phyloP scores from a whole-genome alignment of 2,888 invertebrate species.

The Pristionchus arcanus region DNA sequence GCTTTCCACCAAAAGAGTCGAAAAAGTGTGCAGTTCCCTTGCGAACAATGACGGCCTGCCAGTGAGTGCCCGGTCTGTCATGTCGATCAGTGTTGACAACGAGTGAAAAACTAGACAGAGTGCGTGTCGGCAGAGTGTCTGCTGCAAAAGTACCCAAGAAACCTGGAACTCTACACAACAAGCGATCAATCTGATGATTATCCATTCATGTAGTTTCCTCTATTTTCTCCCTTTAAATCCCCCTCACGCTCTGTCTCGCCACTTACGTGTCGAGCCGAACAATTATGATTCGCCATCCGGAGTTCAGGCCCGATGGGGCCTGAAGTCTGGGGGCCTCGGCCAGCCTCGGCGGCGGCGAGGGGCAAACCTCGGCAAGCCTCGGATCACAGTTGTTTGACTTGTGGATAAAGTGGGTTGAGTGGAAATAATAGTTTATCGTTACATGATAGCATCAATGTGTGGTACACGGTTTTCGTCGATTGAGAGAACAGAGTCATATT shows the following conservation, averaged over 20 bases:
- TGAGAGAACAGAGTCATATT: background rate
- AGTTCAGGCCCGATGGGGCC: too few relatives aligned
- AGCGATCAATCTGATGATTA: too few relatives aligned
- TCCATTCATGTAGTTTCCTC: too few relatives aligned
- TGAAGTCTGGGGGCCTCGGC: too few relatives aligned
- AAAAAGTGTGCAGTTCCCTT: background rate
- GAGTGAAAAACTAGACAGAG: background rate
- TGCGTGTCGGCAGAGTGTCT: background rate
- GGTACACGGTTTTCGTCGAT: conserved; percentile 25
- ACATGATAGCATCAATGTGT: conserved; percentile 6
- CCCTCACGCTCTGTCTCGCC: too few relatives aligned
- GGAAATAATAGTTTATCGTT: background rate
- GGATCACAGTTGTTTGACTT: too few relatives aligned
- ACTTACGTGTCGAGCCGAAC: too few relatives aligned
- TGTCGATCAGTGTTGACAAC: background rate
- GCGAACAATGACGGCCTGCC: background rate
- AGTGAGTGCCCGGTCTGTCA: background rate
- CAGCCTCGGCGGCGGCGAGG: too few relatives aligned
- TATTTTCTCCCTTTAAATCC: too few relatives aligned
- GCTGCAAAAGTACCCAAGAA: background rate
- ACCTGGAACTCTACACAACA: background rate
- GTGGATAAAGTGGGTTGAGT: too few relatives aligned
- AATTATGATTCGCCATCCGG: too few relatives aligned
- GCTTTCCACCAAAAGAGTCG: background rate
- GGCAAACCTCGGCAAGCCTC: too few relatives aligned